Evolutionary conservation across 2,888 invertebrate species (phyloP), one percentile per base, ranked within the genome.

Genomic region (Caenorhabditis zanzibari): DNA sequence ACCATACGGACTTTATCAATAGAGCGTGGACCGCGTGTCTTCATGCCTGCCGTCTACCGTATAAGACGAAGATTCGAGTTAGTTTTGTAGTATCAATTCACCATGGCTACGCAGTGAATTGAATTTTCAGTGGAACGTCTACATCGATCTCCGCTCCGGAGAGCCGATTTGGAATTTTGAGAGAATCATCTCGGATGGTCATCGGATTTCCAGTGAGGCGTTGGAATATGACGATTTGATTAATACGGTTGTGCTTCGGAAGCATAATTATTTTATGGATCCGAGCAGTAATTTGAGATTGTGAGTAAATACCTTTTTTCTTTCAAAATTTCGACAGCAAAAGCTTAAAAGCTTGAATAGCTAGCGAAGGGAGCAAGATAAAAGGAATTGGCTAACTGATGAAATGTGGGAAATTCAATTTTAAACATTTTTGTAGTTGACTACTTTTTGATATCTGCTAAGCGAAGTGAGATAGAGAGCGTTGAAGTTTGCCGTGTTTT

Each of bases 121-220:
- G n/a, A n/a, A 19, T 26, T 68, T 77, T 35, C 28, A 77, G 77
- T 77, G 77, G 77, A 77, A 77, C 47, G 77, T 77, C 22, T 77
- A 77, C 71, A 68, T 77, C 5, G 77, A 77, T 52, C 44, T 77
- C 0, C 77, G 77, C 35, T 77, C 77, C 0, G 77, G 77, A 26
- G 77, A 77, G 28, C 77, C 77, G 28, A 69, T 77, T 10, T 77
- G 77, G 77, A 77, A 77, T 32, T 77, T 77, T 19, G 77, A 77
- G 52, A 24, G 71, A 44, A 71, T 77, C 12, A 24, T 77, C 9
- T 59, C 61, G 6, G 71, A 77, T 44, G 77, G 77, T 19, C 77
- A 58, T 32, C 28, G 44, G 24, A n/a, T 63, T 19, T 49, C 49
- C 6, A 77, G 71, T 44, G 52, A 71, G 22, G 77, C 69, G 0